phyloP scores from a whole-genome alignment of 2,888 invertebrate genomes.

The Amphipyra berbera region DNA sequence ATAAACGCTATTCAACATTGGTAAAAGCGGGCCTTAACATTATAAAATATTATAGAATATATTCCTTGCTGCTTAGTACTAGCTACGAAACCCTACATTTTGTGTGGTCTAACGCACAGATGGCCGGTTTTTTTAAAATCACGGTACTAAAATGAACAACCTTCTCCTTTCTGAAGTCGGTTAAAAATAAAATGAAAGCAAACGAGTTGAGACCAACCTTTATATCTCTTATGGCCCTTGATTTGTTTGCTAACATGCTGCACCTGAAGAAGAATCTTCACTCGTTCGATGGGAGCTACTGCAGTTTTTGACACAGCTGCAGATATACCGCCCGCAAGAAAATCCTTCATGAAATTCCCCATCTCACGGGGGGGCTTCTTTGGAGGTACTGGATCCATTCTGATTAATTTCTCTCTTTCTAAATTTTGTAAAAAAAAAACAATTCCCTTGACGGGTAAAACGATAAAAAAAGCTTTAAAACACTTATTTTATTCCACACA shows the following conservation, averaged over 20 bases:
- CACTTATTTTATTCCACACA: constrained; percentile 1
- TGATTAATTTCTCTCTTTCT: background rate
- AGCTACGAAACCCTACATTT: too few species aligned
- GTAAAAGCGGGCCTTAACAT: too few species aligned
- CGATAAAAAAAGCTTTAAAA: background rate
- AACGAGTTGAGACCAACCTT: constrained; percentile 83
- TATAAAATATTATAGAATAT: too few species aligned
- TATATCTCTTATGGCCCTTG: constrained; percentile 95
- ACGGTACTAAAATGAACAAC: too few species aligned
- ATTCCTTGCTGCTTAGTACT: too few species aligned
- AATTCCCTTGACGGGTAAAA: background rate
- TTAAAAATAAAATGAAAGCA: too few species aligned
- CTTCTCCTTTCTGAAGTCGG: too few species aligned
- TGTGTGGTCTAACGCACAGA: too few species aligned
- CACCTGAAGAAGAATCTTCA: constrained; percentile 97
- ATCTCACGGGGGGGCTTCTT: background rate
- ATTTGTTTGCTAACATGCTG: constrained; percentile 98
- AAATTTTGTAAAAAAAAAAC: background rate
- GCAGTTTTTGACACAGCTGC: constrained; percentile 98
- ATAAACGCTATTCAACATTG: too few species aligned
- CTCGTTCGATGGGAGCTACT: constrained; percentile 98
- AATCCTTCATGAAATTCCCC: constrained; percentile 92
- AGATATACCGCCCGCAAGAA: constrained; percentile 96
- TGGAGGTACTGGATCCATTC: constrained; percentile 11
- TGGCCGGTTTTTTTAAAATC: too few species aligned